Conservation (phyloP, 2,113 vertebrate species). For the Sinocyclocheilus anophthalmus region DNA sequence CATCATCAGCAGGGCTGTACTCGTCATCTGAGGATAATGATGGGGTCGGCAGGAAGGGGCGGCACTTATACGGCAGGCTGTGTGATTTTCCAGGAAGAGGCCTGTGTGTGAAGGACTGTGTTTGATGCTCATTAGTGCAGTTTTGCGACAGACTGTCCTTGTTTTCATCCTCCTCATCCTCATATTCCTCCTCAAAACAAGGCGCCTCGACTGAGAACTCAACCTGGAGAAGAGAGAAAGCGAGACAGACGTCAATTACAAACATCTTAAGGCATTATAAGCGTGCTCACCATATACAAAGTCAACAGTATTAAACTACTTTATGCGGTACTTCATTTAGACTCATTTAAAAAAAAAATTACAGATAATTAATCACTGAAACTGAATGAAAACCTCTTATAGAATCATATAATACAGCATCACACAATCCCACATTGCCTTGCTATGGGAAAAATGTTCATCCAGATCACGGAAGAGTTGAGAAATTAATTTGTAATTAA, state of each 20-base stretch:
- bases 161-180: constrained; percentile 42
- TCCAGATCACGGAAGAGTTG: too few species aligned
- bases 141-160: not conserved
- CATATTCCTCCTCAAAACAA: constrained; percentile 67
- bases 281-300: too few species aligned
- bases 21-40: constrained; percentile 64
- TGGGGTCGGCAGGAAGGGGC: constrained; percentile 37
- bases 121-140: not conserved
- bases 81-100: constrained; percentile 70
- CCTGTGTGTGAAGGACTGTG: constrained; percentile 40
- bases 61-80: constrained; percentile 73
- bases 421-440: too few species aligned
- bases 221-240: constrained; percentile 65
- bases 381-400: too few species aligned
- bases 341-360: too few species aligned
- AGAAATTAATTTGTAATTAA: too few species aligned
- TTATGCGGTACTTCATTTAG: too few species aligned
- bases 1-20: constrained; percentile 44
- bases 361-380: too few species aligned
- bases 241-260: constrained; percentile 5
- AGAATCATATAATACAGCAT: too few species aligned
- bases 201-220: constrained; percentile 84
- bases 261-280: too few species aligned
- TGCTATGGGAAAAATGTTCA: too few species aligned
- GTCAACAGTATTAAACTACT: too few species aligned